These are phyloP conservation scores for Ophraella communa DNA, from an alignment of 2,888 invertebrate species.

Conservation along the genomic window DNA sequence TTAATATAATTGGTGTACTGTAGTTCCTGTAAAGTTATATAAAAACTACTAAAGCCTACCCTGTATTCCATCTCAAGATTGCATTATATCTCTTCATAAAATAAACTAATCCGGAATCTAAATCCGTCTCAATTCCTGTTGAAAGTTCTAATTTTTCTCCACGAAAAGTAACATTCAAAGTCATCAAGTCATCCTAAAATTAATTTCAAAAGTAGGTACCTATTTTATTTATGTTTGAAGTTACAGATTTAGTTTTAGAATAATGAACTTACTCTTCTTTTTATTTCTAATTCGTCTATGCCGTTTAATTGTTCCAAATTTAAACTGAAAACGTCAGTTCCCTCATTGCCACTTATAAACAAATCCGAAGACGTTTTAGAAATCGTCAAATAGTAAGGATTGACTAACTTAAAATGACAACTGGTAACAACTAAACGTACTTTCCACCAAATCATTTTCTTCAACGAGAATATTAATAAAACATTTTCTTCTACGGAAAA, in stretches of 20 bases:
- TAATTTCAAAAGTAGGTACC: too few relatives aligned
- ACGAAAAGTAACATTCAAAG: conserved; percentile 46
- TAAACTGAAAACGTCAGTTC: conserved; percentile 51
- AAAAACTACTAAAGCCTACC: conserved; percentile 46
- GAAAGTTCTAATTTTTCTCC: conserved; percentile 60
- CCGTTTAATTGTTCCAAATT: conserved; percentile 45
- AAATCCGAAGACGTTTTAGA: conserved; percentile 51
- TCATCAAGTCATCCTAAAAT: conserved; percentile 18
- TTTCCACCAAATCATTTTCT: conserved; percentile 53
- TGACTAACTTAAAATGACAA: conserved; percentile 40
- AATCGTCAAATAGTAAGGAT: conserved; percentile 52
- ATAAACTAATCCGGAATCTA: conserved; percentile 58
- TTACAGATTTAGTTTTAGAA: too few relatives aligned
- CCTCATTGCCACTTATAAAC: conserved; percentile 52
- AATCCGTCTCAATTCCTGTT: conserved; percentile 57
- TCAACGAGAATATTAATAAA: conserved; percentile 49
- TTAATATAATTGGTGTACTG: too few relatives aligned
- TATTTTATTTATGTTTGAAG: too few relatives aligned
- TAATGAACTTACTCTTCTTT: conserved; percentile 25
- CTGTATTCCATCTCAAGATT: conserved; percentile 60
- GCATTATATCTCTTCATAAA: conserved; percentile 59
- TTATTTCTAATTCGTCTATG: conserved; percentile 31
- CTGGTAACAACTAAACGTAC: conserved; percentile 44
- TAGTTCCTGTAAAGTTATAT: too few relatives aligned
- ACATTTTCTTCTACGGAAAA: conserved; percentile 39